phyloP scores from a whole-genome alignment of 2,797 vertebrate genomes.

The Enoplosus armatus region DNA sequence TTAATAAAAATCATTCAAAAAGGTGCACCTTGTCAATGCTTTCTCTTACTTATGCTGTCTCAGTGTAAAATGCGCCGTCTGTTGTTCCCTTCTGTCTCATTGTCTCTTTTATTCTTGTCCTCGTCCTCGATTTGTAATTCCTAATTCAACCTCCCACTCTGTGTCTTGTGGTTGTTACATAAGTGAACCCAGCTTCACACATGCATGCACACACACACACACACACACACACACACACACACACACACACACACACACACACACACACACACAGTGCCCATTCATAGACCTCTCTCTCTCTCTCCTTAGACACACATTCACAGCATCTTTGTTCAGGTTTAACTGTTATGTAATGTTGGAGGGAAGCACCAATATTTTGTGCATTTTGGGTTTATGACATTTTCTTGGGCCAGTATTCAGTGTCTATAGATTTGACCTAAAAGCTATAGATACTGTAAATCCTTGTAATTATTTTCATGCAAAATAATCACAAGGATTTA shows the following conservation, averaged over 20 bases:
- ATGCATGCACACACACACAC: constrained; percentile 11
- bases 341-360: constrained; percentile 6
- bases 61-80: constrained; percentile 20
- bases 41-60: constrained; percentile 3
- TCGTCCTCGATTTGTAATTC: constrained; percentile 53
- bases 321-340: constrained; percentile 20
- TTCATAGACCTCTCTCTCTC: constrained; percentile 27
- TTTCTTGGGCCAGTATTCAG: neutral
- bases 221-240: neutral
- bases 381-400: neutral
- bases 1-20: neutral
- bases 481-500: neutral
- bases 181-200: constrained; percentile 61
- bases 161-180: constrained; percentile 66
- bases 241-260: constrained; percentile 5
- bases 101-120: constrained; percentile 50
- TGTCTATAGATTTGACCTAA: neutral
- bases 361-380: constrained; percentile 8
- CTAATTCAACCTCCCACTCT: constrained; percentile 61
- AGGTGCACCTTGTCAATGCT: neutral
- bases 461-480: neutral
- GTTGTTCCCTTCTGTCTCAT: constrained; percentile 34
- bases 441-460: neutral
- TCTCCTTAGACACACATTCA: constrained; percentile 13
- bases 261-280: constrained; percentile 6